Evolutionary conservation across 2,888 invertebrate genomes (phyloP).

Genomic region (Steinernema scapterisci): DNA sequence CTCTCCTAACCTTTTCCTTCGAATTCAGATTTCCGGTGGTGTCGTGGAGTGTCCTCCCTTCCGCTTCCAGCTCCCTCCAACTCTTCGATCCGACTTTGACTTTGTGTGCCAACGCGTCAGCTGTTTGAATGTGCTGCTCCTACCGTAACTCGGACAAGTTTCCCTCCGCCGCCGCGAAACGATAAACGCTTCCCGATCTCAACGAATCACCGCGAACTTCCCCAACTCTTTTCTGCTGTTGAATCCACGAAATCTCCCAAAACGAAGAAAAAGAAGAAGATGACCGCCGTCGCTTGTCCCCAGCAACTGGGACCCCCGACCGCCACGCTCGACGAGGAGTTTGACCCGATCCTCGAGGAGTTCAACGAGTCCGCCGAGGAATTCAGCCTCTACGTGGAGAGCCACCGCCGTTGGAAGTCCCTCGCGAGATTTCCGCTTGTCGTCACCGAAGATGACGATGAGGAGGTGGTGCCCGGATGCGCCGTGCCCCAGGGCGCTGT

Average conservation of each 20-base stretch:
- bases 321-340: slow-evolving; percentile 18
- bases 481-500: neutral
- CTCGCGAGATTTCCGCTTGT: slow-evolving; percentile 19
- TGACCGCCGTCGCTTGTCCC: slow-evolving; percentile 11
- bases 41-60: slow-evolving; percentile 18
- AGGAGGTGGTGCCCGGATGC: neutral
- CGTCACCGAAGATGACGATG: slow-evolving; percentile 16
- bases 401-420: slow-evolving; percentile 19
- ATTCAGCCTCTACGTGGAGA: slow-evolving; percentile 17
- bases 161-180: slow-evolving; percentile 28
- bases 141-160: neutral
- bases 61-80: neutral
- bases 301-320: slow-evolving; percentile 25
- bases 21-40: slow-evolving; percentile 18
- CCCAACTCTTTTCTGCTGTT: neutral
- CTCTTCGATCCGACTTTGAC: neutral
- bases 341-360: slow-evolving; percentile 32
- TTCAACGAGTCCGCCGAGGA: slow-evolving; percentile 19
- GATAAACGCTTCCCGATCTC: slow-evolving; percentile 9
- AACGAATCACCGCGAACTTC: slow-evolving; percentile 5
- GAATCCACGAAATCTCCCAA: no score
- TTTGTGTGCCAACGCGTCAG: neutral
- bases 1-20: no score
- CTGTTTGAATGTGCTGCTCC: neutral
- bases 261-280: neutral